phyloP scores from a whole-genome alignment of 2,888 invertebrate species.

The Rhagonycha lutea region DNA sequence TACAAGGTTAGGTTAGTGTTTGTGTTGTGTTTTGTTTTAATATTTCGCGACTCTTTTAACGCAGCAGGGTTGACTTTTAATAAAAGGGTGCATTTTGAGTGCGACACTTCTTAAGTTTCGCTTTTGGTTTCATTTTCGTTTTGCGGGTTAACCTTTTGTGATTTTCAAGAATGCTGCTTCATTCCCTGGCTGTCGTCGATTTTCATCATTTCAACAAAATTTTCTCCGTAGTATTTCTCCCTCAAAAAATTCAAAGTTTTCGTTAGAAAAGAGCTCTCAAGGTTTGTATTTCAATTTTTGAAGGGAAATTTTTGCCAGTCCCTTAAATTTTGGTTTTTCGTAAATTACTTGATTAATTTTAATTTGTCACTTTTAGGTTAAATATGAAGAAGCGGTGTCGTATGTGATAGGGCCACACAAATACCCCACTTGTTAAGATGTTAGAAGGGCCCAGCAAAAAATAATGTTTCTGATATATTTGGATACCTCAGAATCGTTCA shows the following conservation, averaged over 20 bases:
- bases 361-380: background rate
- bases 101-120: background rate
- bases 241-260: background rate
- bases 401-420: background rate
- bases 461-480: constrained; percentile 45
- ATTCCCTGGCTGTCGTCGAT: background rate
- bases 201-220: background rate
- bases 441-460: constrained; percentile 35
- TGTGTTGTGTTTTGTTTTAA: constrained; percentile 4
- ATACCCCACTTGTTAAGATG: constrained; percentile 24
- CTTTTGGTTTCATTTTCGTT: background rate
- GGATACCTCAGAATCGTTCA: constrained; percentile 42
- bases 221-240: background rate
- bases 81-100: background rate
- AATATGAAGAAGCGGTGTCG: background rate
- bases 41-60: background rate
- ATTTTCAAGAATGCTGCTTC: background rate
- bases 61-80: background rate
- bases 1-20: constrained; percentile 5
- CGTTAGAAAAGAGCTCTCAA: background rate
- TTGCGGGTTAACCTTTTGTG: background rate
- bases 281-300: background rate
- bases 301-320: background rate
- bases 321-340: background rate
- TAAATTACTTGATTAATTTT: background rate